phyloP scores from a whole-genome alignment of 2,888 invertebrate species.

The Diadromus collaris region DNA sequence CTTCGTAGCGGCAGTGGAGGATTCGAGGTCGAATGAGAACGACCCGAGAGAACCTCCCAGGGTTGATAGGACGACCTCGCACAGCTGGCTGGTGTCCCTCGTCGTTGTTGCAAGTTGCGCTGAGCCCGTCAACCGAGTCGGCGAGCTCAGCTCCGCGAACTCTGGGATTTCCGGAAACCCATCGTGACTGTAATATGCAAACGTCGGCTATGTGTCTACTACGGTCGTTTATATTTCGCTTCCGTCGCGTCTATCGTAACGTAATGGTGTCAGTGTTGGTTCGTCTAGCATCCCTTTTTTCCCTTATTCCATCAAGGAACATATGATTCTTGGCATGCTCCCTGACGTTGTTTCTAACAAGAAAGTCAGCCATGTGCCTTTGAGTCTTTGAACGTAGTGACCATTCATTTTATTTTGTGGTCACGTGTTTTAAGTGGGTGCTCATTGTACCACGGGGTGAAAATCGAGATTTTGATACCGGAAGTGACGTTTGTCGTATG shows the following conservation, averaged over 20 bases:
- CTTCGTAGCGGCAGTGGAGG: slow-evolving; percentile 41
- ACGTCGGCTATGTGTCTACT: slow-evolving; percentile 35
- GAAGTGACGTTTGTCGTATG: too few relatives aligned
- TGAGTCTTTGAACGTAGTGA: neutral
- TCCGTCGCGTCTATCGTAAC: slow-evolving; percentile 23
- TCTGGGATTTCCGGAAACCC: slow-evolving; percentile 43
- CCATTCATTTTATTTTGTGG: neutral
- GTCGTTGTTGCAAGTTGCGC: slow-evolving; percentile 44
- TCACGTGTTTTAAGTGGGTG: neutral
- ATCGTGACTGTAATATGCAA: slow-evolving; percentile 50
- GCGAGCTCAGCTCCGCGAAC: slow-evolving; percentile 16
- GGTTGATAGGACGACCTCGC: slow-evolving; percentile 50
- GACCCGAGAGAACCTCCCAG: slow-evolving; percentile 48
- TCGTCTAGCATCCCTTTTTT: slow-evolving; percentile 16
- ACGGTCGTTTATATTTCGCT: slow-evolving; percentile 46
- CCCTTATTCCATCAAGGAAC: slow-evolving; percentile 14
- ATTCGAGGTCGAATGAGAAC: slow-evolving; percentile 57
- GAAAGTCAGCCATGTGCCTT: neutral
- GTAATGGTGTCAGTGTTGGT: slow-evolving; percentile 32
- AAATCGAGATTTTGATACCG: too few relatives aligned
- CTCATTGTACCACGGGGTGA: neutral
- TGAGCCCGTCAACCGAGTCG: slow-evolving; percentile 34
- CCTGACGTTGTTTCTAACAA: slow-evolving; percentile 20
- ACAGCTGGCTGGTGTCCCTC: slow-evolving; percentile 30
- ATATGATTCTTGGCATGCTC: slow-evolving; percentile 32